These are phyloP conservation scores for Oscheius sp. DNA, from an alignment of 2,888 invertebrate species.

Conservation along the genomic window DNA sequence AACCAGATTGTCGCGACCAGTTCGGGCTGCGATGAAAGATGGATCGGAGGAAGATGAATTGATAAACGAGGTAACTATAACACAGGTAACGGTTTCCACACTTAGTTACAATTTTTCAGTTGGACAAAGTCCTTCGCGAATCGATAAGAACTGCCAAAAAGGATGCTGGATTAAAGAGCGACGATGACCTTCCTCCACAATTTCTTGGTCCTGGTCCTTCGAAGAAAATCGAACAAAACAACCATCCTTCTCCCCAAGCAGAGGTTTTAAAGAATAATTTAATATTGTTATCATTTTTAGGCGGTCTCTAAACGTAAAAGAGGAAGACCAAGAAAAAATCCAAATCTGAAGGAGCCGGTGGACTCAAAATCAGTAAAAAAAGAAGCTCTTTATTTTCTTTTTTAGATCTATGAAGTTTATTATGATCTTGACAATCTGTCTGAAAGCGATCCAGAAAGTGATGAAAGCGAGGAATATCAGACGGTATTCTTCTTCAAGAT, in stretches of 20 bases:
- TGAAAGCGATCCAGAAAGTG: no score
- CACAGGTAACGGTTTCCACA: not conserved
- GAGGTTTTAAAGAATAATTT: not conserved
- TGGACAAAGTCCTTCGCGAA: conserved; percentile 1
- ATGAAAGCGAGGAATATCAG: no score
- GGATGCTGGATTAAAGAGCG: conserved; percentile 3
- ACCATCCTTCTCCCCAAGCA: not conserved
- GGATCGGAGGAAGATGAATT: conserved; percentile 18
- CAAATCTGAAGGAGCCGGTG: no score
- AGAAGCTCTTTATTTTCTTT: no score
- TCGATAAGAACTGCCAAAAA: conserved; percentile 13
- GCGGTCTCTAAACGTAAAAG: not conserved
- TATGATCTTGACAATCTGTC: no score
- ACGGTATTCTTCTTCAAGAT: no score
- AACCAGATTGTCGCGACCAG: conserved; percentile 3
- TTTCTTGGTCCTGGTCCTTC: not conserved
- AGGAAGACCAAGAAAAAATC: no score
- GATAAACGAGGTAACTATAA: conserved; percentile 8
- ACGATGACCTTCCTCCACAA: not conserved
- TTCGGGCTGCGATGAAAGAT: conserved; percentile 10
- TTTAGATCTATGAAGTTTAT: no score
- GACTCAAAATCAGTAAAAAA: no score
- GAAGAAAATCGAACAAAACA: no score
- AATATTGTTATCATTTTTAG: not conserved
- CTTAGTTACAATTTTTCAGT: not conserved